Conservation (phyloP, 2,113 vertebrate species). For the Clupea harengus region DNA sequence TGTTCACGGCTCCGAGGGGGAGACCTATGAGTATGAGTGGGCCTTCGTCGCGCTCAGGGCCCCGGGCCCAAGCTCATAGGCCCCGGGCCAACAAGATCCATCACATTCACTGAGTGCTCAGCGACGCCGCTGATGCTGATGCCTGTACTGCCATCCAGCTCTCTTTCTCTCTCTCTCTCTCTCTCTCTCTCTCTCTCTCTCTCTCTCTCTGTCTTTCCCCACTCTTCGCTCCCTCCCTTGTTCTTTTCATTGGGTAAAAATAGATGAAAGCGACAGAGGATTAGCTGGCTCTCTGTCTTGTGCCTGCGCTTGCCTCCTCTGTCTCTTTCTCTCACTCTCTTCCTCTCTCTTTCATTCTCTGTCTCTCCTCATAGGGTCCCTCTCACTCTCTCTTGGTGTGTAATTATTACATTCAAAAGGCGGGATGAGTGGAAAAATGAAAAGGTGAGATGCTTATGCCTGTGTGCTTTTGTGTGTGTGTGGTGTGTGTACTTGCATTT, state of each 20-base stretch:
- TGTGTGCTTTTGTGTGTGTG: neutral
- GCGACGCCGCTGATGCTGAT: too few relatives aligned
- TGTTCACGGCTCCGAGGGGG: too few relatives aligned
- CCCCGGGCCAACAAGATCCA: too few relatives aligned
- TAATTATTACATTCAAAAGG: neutral
- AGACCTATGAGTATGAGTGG: too few relatives aligned
- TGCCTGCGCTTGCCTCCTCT: neutral
- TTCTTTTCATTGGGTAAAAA: slow-evolving; percentile 10
- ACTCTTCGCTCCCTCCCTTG: slow-evolving; percentile 39
- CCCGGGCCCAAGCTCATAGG: too few relatives aligned
- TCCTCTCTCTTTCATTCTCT: too few relatives aligned
- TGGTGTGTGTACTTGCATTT: neutral
- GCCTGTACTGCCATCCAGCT: neutral
- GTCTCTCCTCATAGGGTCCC: neutral
- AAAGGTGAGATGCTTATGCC: neutral
- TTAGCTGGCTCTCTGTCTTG: neutral
- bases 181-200: neutral
- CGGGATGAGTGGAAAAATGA: neutral
- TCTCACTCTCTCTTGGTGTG: neutral
- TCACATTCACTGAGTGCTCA: too few relatives aligned
- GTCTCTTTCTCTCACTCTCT: neutral
- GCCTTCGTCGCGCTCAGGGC: too few relatives aligned
- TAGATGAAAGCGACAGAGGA: neutral
- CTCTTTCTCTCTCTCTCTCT: too few relatives aligned
- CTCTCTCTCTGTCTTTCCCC: slow-evolving; percentile 38